These are phyloP conservation scores for Sminthopsis crassicaudata DNA, from an alignment of 2,113 vertebrate species.

Conservation along the genomic window DNA sequence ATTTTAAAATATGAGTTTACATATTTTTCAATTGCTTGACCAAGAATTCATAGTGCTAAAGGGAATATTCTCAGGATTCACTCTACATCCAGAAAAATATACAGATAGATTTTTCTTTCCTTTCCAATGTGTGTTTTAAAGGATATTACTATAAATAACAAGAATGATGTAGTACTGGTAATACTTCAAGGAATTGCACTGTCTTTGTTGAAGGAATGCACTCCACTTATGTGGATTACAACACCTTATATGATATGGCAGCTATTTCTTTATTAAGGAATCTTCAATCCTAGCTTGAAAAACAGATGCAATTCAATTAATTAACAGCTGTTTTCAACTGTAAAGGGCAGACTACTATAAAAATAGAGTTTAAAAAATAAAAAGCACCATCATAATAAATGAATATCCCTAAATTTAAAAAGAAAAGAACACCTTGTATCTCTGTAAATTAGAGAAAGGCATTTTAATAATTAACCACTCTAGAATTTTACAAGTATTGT, in stretches of 20 bases:
- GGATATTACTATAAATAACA: neutral
- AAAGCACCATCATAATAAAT: neutral
- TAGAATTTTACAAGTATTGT: slow-evolving; percentile 9
- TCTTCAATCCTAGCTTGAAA: neutral
- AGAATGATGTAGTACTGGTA: neutral
- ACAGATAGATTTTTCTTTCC: neutral
- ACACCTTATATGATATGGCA: neutral
- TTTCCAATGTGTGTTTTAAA: neutral
- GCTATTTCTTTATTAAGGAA: neutral
- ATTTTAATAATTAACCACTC: slow-evolving; percentile 26
- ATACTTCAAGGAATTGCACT: neutral
- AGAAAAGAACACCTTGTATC: slow-evolving; percentile 35
- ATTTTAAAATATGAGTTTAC: neutral
- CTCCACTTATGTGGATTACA: neutral
- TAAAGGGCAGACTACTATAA: neutral
- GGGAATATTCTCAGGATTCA: neutral
- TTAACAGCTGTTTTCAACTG: neutral
- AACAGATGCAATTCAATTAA: neutral
- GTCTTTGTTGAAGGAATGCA: neutral
- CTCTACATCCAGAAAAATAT: neutral
- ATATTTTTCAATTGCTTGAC: neutral
- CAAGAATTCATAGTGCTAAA: neutral
- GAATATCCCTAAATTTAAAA: slow-evolving; percentile 34
- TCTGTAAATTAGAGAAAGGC: neutral
- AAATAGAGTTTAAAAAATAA: neutral